Base-by-base conservation (phyloP, 2,797 vertebrate species). In the Hypotaenidia okinawae region DNA sequence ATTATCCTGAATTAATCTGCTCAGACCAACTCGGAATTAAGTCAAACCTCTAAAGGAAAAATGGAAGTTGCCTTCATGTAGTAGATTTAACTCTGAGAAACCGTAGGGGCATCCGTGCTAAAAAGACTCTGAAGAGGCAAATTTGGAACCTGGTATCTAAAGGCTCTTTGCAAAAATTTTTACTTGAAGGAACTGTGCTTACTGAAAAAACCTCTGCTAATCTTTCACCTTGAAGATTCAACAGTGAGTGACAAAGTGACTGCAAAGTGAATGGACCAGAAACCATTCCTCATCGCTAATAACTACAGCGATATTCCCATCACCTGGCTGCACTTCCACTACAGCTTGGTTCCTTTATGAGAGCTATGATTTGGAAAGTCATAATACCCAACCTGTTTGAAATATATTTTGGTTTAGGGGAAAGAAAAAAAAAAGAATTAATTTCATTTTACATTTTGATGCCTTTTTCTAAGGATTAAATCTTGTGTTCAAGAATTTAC, bases 211-310 rank as follows among this genome's bases (percentile, higher is more conserved):
- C 16, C 28, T 87, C 45, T 80, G 64, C 63, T 83, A 69, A 94
- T 95, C 90, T 94, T 95, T 95, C 84, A 96, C 95, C 94, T 95
- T 95, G 94, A 95, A 84, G 81, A 73, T 89, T 72, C 93, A 96
- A 76, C 87, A 94, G 81, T 10, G 78, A 92, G 76, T 90, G 85
- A 92, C 81, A 95, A 94, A 93, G 43, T 90, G 79, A 96, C 89
- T 91, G 89, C 78, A 59, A 52, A 88, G 66, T 24, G 59, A 92
- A 90, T 62, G 75, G 92, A 95, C 76, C 84, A 91, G 90, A 96
- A 95, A 95, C 61, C 3, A 72, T 79, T 95, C 63, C 87, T 92
- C 84, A 77, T 81, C 2, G 1, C 59, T 85, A 94, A 72, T 87
- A 95, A 80, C 87, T 58, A 66, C 66, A 51, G 92, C 0, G 3